Conservation (phyloP, 2,888 invertebrate genomes). For the Cephonodes hylas region DNA sequence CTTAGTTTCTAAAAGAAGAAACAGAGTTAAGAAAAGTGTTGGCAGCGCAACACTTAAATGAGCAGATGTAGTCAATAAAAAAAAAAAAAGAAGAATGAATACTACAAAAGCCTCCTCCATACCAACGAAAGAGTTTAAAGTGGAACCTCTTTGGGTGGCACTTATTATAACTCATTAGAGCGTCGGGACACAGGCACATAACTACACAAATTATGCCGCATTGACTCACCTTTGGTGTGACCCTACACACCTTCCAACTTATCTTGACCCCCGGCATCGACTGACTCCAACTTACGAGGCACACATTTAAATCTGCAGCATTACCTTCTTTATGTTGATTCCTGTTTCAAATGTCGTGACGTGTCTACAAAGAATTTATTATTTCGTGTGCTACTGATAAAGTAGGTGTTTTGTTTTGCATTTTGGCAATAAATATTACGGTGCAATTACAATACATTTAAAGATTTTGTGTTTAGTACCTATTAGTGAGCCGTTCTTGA, state of each 20-base stretch:
- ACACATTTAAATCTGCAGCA: neutral
- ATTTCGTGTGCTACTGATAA: neutral
- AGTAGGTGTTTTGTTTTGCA: neutral
- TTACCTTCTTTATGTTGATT: neutral
- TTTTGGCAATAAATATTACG: neutral
- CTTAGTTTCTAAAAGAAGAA: too few species aligned
- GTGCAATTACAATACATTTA: neutral
- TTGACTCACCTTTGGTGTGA: constrained; percentile 26
- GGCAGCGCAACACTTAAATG: too few species aligned
- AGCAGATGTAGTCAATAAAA: too few species aligned
- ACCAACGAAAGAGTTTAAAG: constrained; percentile 12
- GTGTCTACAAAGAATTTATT: neutral
- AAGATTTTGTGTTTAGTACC: neutral
- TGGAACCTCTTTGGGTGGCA: constrained; percentile 44
- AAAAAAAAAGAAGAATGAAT: too few species aligned
- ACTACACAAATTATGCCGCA: constrained; percentile 56
- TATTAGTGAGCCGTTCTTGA: too few species aligned
- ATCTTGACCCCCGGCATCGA: constrained; percentile 7
- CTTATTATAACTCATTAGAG: constrained; percentile 74
- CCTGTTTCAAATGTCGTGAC: neutral
- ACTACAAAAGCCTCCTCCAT: constrained; percentile 35
- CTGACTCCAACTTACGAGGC: neutral
- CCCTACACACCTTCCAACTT: constrained; percentile 12
- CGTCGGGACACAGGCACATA: constrained; percentile 47
- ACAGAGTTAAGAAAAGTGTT: too few species aligned